A percentile compares a stretch with the other conserved stretches of the same genome.
Evolutionary conservation across 2,113 vertebrate species (phyloP).

Genomic region (Grantiella picta): DNA sequence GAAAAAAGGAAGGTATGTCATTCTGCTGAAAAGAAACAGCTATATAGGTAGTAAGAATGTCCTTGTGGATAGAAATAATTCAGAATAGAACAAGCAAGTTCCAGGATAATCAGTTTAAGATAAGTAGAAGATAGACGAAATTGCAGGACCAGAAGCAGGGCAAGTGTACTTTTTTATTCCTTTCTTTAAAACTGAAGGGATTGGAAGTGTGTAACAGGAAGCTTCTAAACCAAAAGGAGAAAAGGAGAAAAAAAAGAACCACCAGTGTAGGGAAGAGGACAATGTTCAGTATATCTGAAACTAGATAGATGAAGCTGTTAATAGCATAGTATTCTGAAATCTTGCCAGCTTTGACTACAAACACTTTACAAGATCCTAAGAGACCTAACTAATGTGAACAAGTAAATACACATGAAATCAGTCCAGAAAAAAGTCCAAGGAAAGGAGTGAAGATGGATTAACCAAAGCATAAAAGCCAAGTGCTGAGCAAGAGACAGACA

Average conservation of each 20-base stretch:
- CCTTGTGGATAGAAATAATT: not conserved
- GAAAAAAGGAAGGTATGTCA: not conserved
- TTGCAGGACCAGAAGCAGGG: not conserved
- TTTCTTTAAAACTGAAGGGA: not conserved
- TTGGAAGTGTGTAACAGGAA: not conserved
- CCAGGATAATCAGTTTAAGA: not conserved
- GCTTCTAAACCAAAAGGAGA: not conserved
- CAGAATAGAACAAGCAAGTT: not conserved
- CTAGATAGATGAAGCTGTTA: not conserved
- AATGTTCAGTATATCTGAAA: not conserved
- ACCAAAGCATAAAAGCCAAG: not conserved
- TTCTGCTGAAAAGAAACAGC: not conserved
- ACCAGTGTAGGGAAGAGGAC: not conserved
- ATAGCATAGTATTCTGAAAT: not conserved
- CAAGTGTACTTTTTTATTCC: not conserved
- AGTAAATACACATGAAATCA: not conserved
- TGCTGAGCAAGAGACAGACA: not conserved
- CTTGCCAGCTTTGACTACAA: not conserved
- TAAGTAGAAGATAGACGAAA: not conserved
- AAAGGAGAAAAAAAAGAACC: not conserved
- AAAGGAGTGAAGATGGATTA: not conserved
- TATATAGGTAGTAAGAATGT: not conserved
- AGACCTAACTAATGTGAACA: not conserved
- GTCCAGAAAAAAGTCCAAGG: not conserved
- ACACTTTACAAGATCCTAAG: not conserved